Evolutionary conservation across 2,797 vertebrate species (phyloP).

Genomic region (Sebastes trivittatus): DNA sequence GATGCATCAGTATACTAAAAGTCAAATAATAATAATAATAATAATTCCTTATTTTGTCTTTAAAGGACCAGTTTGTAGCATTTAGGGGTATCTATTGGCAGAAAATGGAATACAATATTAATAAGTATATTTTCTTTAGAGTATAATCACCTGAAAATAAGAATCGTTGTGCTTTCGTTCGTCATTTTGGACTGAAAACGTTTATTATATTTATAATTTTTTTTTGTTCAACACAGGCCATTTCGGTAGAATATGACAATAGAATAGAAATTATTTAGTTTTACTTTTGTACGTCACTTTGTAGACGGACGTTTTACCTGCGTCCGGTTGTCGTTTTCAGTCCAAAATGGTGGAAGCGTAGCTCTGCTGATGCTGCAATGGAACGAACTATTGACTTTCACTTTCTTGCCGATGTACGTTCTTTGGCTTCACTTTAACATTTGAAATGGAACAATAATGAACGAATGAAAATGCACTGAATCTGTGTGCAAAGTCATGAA

Average conservation of each 20-base stretch:
- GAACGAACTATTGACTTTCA: too few relatives aligned
- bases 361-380: too few relatives aligned
- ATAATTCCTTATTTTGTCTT: background rate
- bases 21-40: background rate
- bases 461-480: background rate
- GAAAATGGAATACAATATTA: background rate
- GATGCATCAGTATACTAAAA: background rate
- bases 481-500: background rate
- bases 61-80: background rate
- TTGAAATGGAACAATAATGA: background rate
- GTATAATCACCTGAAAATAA: background rate
- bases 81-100: background rate
- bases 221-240: too few relatives aligned
- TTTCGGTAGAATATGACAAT: too few relatives aligned
- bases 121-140: background rate
- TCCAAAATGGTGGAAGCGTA: too few relatives aligned
- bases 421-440: background rate
- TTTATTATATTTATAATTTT: too few relatives aligned
- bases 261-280: too few relatives aligned
- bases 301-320: too few relatives aligned
- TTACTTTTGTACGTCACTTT: too few relatives aligned
- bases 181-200: too few relatives aligned
- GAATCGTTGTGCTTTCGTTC: background rate
- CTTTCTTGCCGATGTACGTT: too few relatives aligned
- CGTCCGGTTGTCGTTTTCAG: too few relatives aligned